These are phyloP conservation scores for Stenolophus ochropezus DNA, from an alignment of 2,888 invertebrate genomes.

Conservation along the genomic window DNA sequence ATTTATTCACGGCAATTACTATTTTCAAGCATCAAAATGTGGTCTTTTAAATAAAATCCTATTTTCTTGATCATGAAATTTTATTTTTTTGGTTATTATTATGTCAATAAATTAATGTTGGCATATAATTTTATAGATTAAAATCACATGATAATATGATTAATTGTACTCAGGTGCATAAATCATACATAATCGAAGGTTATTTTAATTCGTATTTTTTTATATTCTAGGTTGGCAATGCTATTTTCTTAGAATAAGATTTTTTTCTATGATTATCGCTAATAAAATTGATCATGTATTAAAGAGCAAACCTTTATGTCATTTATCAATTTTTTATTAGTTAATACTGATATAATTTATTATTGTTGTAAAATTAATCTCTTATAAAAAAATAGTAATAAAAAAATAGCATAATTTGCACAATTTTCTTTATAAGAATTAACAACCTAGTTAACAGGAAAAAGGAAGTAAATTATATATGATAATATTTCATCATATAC, in stretches of 20 bases:
- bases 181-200: conserved; percentile 34
- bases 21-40: not conserved
- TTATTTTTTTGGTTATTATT: no score
- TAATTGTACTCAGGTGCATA: not conserved
- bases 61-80: not conserved
- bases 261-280: not conserved
- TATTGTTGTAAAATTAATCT: not conserved
- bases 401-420: no score
- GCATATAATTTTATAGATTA: conserved; percentile 38
- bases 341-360: not conserved
- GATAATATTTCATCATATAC: not conserved
- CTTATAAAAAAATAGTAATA: not conserved
- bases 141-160: conserved; percentile 21
- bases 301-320: not conserved
- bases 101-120: conserved; percentile 23
- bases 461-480: conserved; percentile 1
- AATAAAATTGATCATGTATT: not conserved
- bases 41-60: not conserved
- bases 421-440: no score
- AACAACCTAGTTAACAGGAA: not conserved
- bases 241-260: not conserved
- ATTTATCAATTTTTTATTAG: not conserved
- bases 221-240: not conserved
- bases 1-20: no score
- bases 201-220: conserved; percentile 22